phyloP scores from a whole-genome alignment of 1,140 invertebrate genomes.

The Papilio helenus region DNA sequence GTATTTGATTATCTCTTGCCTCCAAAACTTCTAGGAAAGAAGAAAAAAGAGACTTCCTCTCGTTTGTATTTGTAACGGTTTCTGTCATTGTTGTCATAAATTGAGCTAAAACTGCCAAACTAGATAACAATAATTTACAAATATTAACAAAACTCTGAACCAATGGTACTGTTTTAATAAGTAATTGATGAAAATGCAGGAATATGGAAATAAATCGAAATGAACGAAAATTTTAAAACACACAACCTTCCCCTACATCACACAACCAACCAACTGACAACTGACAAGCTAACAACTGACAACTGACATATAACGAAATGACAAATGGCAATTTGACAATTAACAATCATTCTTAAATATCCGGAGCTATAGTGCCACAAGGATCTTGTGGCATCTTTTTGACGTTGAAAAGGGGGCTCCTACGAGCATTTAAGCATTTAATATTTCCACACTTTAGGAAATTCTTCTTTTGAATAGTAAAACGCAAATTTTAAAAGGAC shows the following conservation, averaged over 20 bases:
- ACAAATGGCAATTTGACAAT: conserved; percentile 1
- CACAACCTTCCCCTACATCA: conserved; percentile 58
- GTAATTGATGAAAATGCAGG: conserved; percentile 41
- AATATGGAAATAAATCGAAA: conserved; percentile 54
- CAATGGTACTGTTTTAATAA: conserved; percentile 42
- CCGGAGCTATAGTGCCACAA: background rate
- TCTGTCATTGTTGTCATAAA: conserved; percentile 65
- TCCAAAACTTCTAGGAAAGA: conserved; percentile 74
- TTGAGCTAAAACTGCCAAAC: conserved; percentile 28
- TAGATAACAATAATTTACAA: background rate
- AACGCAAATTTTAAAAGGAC: too few species aligned
- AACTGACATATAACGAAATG: background rate
- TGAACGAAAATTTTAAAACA: conserved; percentile 66
- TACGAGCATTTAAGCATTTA: too few species aligned
- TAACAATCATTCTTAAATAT: background rate
- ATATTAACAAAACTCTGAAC: background rate
- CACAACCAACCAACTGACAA: conserved; percentile 58
- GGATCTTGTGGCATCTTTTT: too few species aligned
- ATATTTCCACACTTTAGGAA: too few species aligned
- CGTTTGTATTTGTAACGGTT: conserved; percentile 78
- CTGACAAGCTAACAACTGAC: conserved; percentile 29
- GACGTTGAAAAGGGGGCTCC: too few species aligned
- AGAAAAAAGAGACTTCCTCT: conserved; percentile 76
- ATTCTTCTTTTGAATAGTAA: too few species aligned
- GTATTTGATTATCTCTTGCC: conserved; percentile 66